Evolutionary conservation across 2,113 vertebrate genomes (phyloP).

Genomic region (Apus apus): DNA sequence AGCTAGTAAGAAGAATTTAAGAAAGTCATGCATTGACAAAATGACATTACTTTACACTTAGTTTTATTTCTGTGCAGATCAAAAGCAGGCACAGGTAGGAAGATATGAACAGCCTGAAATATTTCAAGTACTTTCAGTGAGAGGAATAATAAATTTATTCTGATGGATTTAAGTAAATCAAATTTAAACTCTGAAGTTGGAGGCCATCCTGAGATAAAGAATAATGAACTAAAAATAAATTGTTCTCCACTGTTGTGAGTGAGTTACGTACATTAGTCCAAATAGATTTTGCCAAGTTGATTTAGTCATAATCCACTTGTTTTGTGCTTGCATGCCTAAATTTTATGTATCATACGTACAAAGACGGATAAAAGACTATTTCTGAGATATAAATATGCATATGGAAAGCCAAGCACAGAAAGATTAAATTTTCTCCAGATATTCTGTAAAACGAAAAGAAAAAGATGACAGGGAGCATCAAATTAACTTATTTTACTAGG

Average conservation of each 20-base stretch:
- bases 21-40: neutral
- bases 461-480: conserved; percentile 63
- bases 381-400: conserved; percentile 60
- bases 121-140: neutral
- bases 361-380: conserved; percentile 40
- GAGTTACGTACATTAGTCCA: neutral
- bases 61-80: neutral
- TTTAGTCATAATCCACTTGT: conserved; percentile 5
- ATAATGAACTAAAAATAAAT: conserved; percentile 13
- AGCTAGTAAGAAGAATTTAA: neutral
- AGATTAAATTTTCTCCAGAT: conserved; percentile 62
- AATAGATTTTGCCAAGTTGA: conserved; percentile 7
- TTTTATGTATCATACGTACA: conserved; percentile 7
- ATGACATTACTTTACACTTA: neutral
- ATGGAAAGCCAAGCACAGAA: conserved; percentile 50
- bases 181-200: neutral
- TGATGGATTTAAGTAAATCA: neutral
- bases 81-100: neutral
- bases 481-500: conserved; percentile 66
- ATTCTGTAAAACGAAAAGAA: conserved; percentile 62
- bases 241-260: neutral
- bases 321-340: conserved; percentile 15
- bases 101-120: neutral
- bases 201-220: neutral
- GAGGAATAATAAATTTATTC: neutral